Evolutionary conservation across 2,113 vertebrate genomes (phyloP).

Genomic region (Tor tambroides): DNA sequence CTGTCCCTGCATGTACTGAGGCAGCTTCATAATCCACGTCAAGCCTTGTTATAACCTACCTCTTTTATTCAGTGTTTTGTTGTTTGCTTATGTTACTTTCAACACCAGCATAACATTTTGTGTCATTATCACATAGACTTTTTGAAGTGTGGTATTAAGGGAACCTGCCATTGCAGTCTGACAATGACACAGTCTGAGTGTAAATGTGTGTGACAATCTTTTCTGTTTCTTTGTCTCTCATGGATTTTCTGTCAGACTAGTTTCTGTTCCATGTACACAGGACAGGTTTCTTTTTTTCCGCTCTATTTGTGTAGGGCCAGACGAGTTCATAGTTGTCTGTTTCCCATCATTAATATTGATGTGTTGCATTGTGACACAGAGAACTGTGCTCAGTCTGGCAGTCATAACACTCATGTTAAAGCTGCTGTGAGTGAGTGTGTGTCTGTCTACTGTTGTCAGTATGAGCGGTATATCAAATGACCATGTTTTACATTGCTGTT

Average conservation of each 20-base stretch:
- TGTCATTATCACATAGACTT: background rate
- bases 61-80: background rate
- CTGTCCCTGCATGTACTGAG: background rate
- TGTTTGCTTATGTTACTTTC: conserved; percentile 16
- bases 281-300: conserved; percentile 48
- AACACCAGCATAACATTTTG: background rate
- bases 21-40: background rate
- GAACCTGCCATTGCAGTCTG: conserved; percentile 55
- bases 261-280: conserved; percentile 60
- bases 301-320: background rate
- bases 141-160: conserved; percentile 1
- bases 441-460: background rate
- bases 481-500: background rate
- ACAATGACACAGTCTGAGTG: conserved; percentile 19
- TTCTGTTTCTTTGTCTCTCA: conserved; percentile 55
- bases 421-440: background rate
- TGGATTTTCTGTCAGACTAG: conserved; percentile 56
- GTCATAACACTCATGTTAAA: background rate
- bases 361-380: conserved; percentile 36
- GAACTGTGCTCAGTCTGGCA: conserved; percentile 2
- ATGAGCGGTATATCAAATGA: background rate
- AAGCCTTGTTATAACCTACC: background rate
- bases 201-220: conserved; percentile 53
- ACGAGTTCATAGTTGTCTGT: conserved; percentile 37
- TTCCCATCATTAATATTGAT: conserved; percentile 35